Base-by-base conservation (phyloP, 2,888 invertebrate genomes). In the Trichopria drosophilae region DNA sequence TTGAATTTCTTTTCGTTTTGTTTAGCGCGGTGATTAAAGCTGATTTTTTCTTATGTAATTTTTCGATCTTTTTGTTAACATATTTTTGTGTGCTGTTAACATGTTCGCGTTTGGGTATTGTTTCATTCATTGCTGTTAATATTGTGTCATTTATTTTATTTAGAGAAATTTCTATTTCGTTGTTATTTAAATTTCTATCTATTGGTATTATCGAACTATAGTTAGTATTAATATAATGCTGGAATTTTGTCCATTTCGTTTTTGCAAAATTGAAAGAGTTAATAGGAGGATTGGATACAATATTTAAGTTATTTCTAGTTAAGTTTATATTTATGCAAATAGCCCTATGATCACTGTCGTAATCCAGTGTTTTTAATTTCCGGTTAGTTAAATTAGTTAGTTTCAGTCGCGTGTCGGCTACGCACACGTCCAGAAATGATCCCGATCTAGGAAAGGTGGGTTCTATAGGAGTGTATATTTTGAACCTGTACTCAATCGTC, bases 291-390 rank as follows among this genome's bases (percentile, higher is more conserved):
- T n/a, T n/a, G n/a, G n/a, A n/a, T n/a, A 22, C 5, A 7, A 42
- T 12, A 9, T 10, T n/a, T 3, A 40, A n/a, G 2, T 31, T 9
- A 5, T 18, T 3, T n/a, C 16, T 19, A 7, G 5, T 9, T 5
- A 31, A 20, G 3, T 19, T n/a, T 12, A 28, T 29, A 2, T 7
- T 22, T 18, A 40, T 16, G 13, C 4, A 3, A 19, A 49, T 24
- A 1, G 49, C 51, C 2, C 15, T 26, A 15, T 51, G 51, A 15
- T 51, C 51, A 18, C 51, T 51, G 19, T 46, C 46, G 12, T 31
- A 49, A 26, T 26, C 26, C 26, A 26, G 2, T n/a, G 26, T 26
- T n/a, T n/a, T n/a, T n/a, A n/a, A n/a, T n/a, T n/a, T n/a, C n/a
- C n/a, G n/a, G n/a, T n/a, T n/a, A n/a, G n/a, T n/a, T n/a, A n/a